A percentile compares a stretch with the other conserved stretches of the same genome.
phyloP scores from a whole-genome alignment of 2,797 vertebrate species.

The Manis javanica region DNA sequence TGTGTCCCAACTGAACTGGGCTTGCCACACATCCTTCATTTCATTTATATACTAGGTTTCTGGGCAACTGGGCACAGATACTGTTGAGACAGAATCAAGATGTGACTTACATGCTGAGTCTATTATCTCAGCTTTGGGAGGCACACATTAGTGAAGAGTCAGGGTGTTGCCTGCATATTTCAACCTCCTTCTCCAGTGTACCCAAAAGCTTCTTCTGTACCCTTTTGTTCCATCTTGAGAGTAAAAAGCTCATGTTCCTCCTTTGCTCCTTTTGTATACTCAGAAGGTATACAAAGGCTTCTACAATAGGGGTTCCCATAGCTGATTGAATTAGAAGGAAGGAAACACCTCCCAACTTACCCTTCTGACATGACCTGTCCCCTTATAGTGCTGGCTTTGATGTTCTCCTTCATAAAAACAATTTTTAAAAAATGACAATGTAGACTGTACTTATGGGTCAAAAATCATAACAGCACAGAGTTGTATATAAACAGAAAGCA shows the following conservation, averaged over 20 bases:
- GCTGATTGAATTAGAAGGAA: neutral
- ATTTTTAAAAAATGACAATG: neutral
- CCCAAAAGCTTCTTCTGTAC: neutral
- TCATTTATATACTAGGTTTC: slow-evolving; percentile 56
- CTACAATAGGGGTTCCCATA: neutral
- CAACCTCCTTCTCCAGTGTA: neutral
- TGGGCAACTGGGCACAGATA: neutral
- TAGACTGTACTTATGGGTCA: neutral
- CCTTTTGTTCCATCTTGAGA: neutral
- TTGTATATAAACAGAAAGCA: neutral
- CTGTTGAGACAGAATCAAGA: neutral
- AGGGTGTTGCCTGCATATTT: neutral
- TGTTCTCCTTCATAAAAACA: neutral
- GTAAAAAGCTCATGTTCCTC: neutral
- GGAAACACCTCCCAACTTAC: neutral
- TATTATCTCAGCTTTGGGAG: neutral
- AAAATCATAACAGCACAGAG: neutral
- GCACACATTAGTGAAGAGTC: neutral
- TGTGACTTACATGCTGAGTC: neutral
- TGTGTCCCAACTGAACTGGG: slow-evolving; percentile 47
- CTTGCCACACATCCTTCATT: slow-evolving; percentile 53
- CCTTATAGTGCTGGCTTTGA: neutral
- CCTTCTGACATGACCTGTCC: neutral
- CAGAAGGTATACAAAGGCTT: neutral
- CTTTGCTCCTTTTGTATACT: neutral